Evolutionary conservation across 2,113 vertebrate genomes (phyloP).

Genomic region (Protomyctophum bolini): DNA sequence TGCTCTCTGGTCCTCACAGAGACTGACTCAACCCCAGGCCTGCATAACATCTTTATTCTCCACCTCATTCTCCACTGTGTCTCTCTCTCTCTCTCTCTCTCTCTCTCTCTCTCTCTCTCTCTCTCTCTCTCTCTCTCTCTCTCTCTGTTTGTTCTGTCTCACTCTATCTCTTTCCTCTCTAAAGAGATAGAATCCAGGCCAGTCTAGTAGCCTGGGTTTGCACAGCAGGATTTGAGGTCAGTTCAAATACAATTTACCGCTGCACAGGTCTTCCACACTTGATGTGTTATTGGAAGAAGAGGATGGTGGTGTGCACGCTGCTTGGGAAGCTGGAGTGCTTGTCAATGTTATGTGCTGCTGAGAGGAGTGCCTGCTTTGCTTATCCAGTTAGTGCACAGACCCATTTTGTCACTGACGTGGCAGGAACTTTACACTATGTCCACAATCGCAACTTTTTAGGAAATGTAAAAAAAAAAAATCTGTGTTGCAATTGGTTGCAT

Average conservation of each 20-base stretch:
- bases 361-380: no score
- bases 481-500: no score
- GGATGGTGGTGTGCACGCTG: not conserved
- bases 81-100: not conserved
- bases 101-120: slow-evolving; percentile 16
- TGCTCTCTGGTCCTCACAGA: slow-evolving; percentile 43
- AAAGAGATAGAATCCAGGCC: slow-evolving; percentile 69
- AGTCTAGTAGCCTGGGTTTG: slow-evolving; percentile 44
- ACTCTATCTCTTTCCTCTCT: slow-evolving; percentile 23
- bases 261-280: slow-evolving; percentile 10
- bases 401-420: no score
- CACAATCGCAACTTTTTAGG: no score
- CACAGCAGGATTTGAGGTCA: slow-evolving; percentile 47
- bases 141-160: slow-evolving; percentile 11
- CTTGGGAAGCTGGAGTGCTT: no score
- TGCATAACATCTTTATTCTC: slow-evolving; percentile 53
- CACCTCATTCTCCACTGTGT: slow-evolving; percentile 24
- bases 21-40: slow-evolving; percentile 43
- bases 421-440: no score
- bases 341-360: no score
- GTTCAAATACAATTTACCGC: slow-evolving; percentile 53
- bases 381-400: no score
- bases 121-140: slow-evolving; percentile 13
- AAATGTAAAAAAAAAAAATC: no score
- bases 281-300: slow-evolving; percentile 28